phyloP scores from a whole-genome alignment of 2,113 vertebrate species.

The Neoarius graeffei region DNA sequence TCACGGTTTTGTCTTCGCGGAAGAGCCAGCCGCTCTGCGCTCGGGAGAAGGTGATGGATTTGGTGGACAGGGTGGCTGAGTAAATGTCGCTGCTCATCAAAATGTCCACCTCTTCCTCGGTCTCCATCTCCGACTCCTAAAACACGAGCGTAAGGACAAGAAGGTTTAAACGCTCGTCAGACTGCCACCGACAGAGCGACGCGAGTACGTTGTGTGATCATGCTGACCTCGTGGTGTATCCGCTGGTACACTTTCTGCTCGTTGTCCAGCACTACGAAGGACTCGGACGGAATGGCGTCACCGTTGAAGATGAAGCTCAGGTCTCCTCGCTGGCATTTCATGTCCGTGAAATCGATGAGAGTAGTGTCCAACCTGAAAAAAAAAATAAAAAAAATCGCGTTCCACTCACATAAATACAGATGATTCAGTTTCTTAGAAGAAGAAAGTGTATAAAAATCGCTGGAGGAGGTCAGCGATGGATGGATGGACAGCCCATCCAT shows the following conservation, averaged over 20 bases:
- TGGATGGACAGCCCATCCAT: not conserved
- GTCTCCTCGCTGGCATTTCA: slow-evolving; percentile 99
- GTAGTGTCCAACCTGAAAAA: slow-evolving; percentile 91
- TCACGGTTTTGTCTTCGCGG: slow-evolving; percentile 96
- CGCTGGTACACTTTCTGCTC: slow-evolving; percentile 98
- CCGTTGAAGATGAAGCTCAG: slow-evolving; percentile 98
- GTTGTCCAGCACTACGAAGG: slow-evolving; percentile 98
- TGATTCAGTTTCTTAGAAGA: too few relatives aligned
- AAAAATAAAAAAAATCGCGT: not conserved
- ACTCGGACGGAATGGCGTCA: slow-evolving; percentile 90
- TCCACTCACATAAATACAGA: not conserved
- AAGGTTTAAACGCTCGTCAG: too few relatives aligned
- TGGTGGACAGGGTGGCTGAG: slow-evolving; percentile 96
- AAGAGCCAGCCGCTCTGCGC: slow-evolving; percentile 98
- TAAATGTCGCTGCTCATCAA: slow-evolving; percentile 99
- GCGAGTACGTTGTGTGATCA: not conserved
- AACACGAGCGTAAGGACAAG: not conserved
- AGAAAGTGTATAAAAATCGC: too few relatives aligned
- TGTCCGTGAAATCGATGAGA: slow-evolving; percentile 98
- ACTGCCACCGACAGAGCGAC: not conserved
- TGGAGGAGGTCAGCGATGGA: too few relatives aligned
- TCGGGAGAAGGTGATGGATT: slow-evolving; percentile 95
- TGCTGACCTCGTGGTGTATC: slow-evolving; percentile 92
- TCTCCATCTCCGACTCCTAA: slow-evolving; percentile 98
- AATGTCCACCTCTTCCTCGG: slow-evolving; percentile 98